Evolutionary conservation across 2,888 invertebrate species (phyloP).

Genomic region (Laothoe populi): DNA sequence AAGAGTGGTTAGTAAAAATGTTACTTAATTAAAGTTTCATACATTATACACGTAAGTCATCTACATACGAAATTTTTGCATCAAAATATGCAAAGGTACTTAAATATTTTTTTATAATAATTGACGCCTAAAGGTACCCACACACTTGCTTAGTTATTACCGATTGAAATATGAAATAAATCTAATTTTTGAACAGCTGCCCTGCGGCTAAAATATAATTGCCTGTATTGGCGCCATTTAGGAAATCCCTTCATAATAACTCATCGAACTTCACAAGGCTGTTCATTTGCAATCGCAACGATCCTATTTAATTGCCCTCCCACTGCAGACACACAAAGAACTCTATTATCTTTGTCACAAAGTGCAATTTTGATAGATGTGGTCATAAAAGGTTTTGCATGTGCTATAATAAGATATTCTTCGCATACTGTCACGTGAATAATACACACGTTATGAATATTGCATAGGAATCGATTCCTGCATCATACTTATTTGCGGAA

Average conservation of each 20-base stretch:
- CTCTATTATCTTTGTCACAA: neutral
- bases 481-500: slow-evolving; percentile 13
- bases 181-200: neutral
- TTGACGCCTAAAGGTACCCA: neutral
- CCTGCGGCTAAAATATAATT: neutral
- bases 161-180: neutral
- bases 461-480: slow-evolving; percentile 4
- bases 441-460: slow-evolving; percentile 7
- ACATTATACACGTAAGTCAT: too few species aligned
- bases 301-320: neutral
- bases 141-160: neutral
- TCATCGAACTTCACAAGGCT: slow-evolving; percentile 8
- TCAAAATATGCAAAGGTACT: too few species aligned
- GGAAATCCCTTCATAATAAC: slow-evolving; percentile 11
- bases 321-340: neutral
- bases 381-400: slow-evolving; percentile 1
- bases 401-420: slow-evolving; percentile 1
- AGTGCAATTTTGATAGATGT: neutral
- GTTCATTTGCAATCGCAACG: slow-evolving; percentile 4
- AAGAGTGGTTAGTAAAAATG: too few species aligned
- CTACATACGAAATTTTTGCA: neutral
- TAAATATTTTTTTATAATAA: neutral
- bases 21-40: too few species aligned
- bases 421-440: slow-evolving; percentile 14
- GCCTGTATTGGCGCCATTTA: neutral